Base-by-base conservation (phyloP, 2,797 vertebrate species). In the Bovichtus variegatus region DNA sequence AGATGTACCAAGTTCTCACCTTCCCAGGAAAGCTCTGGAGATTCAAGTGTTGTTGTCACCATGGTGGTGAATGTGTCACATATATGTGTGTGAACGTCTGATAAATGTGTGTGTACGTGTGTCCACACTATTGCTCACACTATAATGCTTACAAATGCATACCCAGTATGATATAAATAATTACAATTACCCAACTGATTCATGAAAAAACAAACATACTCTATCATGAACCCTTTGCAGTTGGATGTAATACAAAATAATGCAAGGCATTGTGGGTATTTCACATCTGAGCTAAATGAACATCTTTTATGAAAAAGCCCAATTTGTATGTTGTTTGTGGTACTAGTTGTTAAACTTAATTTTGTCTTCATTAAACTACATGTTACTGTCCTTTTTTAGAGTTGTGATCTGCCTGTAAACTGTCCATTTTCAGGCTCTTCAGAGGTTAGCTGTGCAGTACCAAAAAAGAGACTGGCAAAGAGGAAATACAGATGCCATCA, bases 381-480 rank as follows among this genome's bases (percentile, higher is more conserved):
- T 8, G 6, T 44, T 16, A 25, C 15, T 25, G 1, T 18, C 23
- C 29, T 27, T 38, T 25, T 31, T 40, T 34, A 21, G 1, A 9
- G 15, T 46, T 55, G 34, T 81, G n/a, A 43, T 60, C 12, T 1
- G 1, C 10, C 51, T 6, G 9, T 53, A 1, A 31, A 34, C 25
- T 59, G 5, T 71, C 31, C 7, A 1, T 79, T 88, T 89, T 2
- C 0, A 98, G 97, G 97, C 97, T 0, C 93, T 98, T 53, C 96
- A 97, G 92, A 96, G 97, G 65, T 93, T 97, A 89, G 96, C 96
- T 0, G 86, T 94, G 66, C 97, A 96, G 76, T 96, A 95, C 3
- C 91, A 96, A 91, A 97, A 96, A 93, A 95, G 92, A 90, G 97
- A 97, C 75, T 97, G 96, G 91, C 95, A 96, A 44, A 92, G 96